Base-by-base conservation (phyloP, 92 coral and sea anemone genomes). In the Heteractis magnifica region DNA sequence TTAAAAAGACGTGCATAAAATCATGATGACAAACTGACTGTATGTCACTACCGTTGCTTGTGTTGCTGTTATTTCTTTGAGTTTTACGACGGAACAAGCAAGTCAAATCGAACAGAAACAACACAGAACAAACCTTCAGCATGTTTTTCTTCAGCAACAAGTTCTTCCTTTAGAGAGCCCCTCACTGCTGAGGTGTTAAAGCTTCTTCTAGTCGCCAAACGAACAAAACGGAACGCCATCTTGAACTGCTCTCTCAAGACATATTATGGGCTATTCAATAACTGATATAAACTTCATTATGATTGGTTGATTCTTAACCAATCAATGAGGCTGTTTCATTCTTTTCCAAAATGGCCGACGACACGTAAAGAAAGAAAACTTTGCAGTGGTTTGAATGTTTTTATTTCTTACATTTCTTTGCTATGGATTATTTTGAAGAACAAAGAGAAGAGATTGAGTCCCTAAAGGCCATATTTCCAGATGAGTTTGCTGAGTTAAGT, bases 81-180 rank as follows among this genome's bases (percentile, higher is more conserved):
- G 64, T 41, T 78, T 58, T 59, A 49, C 52, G 18, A 23, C 14
- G n/a, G 3, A n/a, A 56, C 52, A 80, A 50, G 41, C 23, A 55
- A 49, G 18, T 9, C 3, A 59, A 41, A 79, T 41, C 18, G 26
- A 9, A 50, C 3, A 21, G 50, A 23, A 81, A 81, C 77, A 70
- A 60, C 14, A 13, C 23, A 73, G 72, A 72, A 78, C 84, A 60
- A 83, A 95, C 98, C 97, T 91, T 88, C 91, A 74, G 98, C 98
- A 86, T 95, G 98, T 83, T 89, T 89, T 80, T 91, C 90, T 79
- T 95, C 98, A 59, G 98, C 95, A 23, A 87, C 65, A 68, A 86
- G 86, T 73, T 91, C 94, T 80, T 85, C 76, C 77, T 75, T 81
- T 50, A 92, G 84, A 20, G 82, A 75, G 71, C 87, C 74, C 52